These are phyloP conservation scores for Cotesia vestalis DNA, from an alignment of 1,140 invertebrate species.

Conservation along the genomic window DNA sequence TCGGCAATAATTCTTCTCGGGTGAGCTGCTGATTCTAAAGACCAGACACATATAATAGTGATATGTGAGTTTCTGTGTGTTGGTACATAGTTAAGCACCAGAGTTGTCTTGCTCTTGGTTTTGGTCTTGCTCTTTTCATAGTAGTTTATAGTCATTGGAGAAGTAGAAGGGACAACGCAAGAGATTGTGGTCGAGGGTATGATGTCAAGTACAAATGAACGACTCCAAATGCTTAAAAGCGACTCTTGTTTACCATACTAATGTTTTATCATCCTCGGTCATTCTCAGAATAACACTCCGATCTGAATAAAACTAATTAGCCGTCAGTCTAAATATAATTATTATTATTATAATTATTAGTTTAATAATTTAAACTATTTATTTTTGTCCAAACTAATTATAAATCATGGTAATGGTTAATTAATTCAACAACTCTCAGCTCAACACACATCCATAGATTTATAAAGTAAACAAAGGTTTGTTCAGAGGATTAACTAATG, in stretches of 20 bases:
- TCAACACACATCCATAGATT: no score
- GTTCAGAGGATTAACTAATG: slow-evolving; percentile 15
- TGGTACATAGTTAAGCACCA: not conserved
- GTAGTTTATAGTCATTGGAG: no score
- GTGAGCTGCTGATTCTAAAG: not conserved
- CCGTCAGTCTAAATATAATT: not conserved
- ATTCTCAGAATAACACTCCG: not conserved
- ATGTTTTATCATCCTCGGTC: slow-evolving; percentile 12
- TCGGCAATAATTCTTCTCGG: slow-evolving; percentile 22
- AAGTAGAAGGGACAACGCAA: slow-evolving; percentile 27
- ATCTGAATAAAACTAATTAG: not conserved
- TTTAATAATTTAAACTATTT: no score
- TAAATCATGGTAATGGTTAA: no score
- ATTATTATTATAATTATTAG: not conserved
- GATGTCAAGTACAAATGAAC: slow-evolving; percentile 38
- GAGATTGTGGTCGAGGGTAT: slow-evolving; percentile 35
- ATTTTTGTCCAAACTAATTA: no score
- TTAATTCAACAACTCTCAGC: no score
- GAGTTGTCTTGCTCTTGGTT: no score
- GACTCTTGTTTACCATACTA: slow-evolving; percentile 25
- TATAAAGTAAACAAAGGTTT: not conserved
- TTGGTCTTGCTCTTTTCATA: no score
- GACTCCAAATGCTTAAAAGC: slow-evolving; percentile 29
- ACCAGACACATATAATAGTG: not conserved
- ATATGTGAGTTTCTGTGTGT: not conserved